Evolutionary conservation across 2,113 vertebrate genomes (phyloP), one percentile per base, ranked within the genome.

Genomic region (Cinclus cinclus): DNA sequence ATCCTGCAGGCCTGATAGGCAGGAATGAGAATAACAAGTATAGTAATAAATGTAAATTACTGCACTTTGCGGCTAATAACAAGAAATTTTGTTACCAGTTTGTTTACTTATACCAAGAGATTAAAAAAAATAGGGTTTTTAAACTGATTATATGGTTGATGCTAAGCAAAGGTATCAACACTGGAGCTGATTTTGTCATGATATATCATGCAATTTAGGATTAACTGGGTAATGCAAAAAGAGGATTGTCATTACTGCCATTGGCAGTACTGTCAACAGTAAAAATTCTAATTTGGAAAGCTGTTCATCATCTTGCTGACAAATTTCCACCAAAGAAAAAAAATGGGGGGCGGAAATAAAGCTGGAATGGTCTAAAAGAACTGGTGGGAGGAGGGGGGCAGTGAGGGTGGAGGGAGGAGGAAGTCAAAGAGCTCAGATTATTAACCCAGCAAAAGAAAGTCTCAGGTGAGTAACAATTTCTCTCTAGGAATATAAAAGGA

Each of bases 331-430:
- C 0, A 62, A 39, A 56, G 14, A 25, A n/a, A 59, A 81, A 69
- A 41, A 6, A 20, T 27, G 6, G 52, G 8, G 27, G 10, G 24
- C n/a, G n/a, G 30, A 37, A 55, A 58, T 21, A n/a, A 75, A 44
- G 9, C 17, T 83, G 53, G 41, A 35, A 80, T 46, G 10, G 7
- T 83, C 37, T 83, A 30, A 73, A 85, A 87, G 39, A 68, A 46
- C 4, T 47, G 23, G 7, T 46, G 21, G 6, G 33, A 4, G 3
- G 0, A 0, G 21, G 9, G 30, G 8, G 2, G 33, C 6, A 6
- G 16, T 33, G 17, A 10, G 23, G 52, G 2, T 3, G 11, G 15
- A 4, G 6, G 37, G 24, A 13, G 44, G 60, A 83, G 15, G 33
- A 52, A 53, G 35, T 37, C 71, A 83, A 77, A 80, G 21, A 77